Evolutionary conservation across 2,888 invertebrate species (phyloP).

Genomic region (Hartigia nigra): DNA sequence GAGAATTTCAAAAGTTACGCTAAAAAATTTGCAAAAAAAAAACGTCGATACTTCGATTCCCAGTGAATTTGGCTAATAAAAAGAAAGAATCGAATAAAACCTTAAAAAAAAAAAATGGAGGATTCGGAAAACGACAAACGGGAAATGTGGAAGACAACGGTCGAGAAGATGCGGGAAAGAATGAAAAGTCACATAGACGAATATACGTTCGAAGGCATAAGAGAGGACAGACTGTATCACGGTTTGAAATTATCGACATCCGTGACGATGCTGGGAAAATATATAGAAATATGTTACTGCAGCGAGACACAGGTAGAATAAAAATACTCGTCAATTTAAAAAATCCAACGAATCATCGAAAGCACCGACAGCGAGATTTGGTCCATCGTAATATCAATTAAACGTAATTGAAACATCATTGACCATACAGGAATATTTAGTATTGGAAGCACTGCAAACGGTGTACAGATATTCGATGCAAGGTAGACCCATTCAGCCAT

Average conservation of each 20-base stretch:
- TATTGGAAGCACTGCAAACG: conserved; percentile 29
- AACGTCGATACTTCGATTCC: not conserved
- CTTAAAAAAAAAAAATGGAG: not conserved
- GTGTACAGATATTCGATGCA: conserved; percentile 42
- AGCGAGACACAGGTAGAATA: conserved; percentile 33
- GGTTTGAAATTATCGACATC: conserved; percentile 38
- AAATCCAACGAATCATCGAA: not conserved
- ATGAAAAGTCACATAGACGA: conserved; percentile 29
- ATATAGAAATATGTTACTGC: conserved; percentile 40
- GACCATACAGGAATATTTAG: conserved; percentile 38
- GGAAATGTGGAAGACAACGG: conserved; percentile 21
- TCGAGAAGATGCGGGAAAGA: conserved; percentile 32
- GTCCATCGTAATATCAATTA: not conserved
- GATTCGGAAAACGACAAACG: conserved; percentile 12
- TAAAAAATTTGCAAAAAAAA: not conserved
- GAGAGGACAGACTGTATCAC: conserved; percentile 38
- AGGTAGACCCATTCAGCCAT: conserved; percentile 38
- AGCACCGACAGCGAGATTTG: not conserved
- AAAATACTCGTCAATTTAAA: too few relatives aligned
- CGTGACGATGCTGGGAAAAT: conserved; percentile 29
- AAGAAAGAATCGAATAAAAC: not conserved
- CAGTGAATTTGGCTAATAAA: not conserved
- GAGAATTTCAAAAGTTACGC: not conserved
- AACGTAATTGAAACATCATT: not conserved
- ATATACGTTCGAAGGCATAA: conserved; percentile 33